These are phyloP conservation scores for Ceratosolen solmsi DNA, from an alignment of 1,140 invertebrate species.

Conservation along the genomic window DNA sequence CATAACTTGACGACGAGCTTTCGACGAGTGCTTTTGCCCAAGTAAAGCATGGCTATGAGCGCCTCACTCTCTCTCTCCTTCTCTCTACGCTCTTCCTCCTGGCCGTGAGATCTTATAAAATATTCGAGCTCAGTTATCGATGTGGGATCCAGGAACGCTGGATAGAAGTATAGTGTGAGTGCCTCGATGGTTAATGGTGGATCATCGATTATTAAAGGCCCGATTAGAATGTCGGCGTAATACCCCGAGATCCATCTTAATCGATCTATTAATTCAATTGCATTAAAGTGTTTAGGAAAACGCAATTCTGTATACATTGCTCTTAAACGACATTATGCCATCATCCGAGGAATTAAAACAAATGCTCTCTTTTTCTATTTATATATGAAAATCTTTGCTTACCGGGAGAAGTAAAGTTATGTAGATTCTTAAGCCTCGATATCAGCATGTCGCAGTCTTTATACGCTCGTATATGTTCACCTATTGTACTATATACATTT, in stretches of 20 bases:
- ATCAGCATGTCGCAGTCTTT: constrained; percentile 12
- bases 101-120: no score
- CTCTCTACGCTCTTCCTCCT: no score
- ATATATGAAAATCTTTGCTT: background rate
- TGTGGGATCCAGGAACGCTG: no score
- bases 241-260: background rate
- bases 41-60: no score
- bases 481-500: background rate
- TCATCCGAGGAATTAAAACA: constrained; percentile 14
- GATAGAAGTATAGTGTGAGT: no score
- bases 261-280: background rate
- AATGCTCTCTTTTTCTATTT: background rate
- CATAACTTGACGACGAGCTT: no score
- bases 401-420: background rate
- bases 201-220: background rate
- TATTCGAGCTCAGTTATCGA: no score
- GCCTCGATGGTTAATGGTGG: no score
- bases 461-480: background rate
- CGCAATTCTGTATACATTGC: background rate
- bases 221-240: background rate
- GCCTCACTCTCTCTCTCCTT: no score
- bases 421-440: background rate
- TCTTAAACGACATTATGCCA: background rate
- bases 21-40: no score
- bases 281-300: background rate